These are phyloP conservation scores for Agrochola lychnidis DNA, from an alignment of 2,888 invertebrate species.

Conservation along the genomic window DNA sequence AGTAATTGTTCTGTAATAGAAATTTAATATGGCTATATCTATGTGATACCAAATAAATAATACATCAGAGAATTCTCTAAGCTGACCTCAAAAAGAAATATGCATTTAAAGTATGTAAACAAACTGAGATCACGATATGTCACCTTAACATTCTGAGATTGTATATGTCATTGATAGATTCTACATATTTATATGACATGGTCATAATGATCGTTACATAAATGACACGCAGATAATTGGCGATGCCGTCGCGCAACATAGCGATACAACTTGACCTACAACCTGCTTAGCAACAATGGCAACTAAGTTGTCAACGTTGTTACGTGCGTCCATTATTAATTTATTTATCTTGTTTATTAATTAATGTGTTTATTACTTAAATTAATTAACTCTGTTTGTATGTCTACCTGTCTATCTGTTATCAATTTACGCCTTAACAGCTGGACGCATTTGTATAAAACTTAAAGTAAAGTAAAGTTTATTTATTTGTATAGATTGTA, in stretches of 20 bases:
- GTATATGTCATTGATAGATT: conserved; percentile 43
- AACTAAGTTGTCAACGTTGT: not conserved
- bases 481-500: no score
- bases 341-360: not conserved
- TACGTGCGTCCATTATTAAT: not conserved
- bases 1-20: not conserved
- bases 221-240: conserved; percentile 20
- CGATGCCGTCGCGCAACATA: conserved; percentile 11
- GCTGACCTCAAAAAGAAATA: conserved; percentile 39
- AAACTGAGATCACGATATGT: conserved; percentile 34
- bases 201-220: conserved; percentile 36
- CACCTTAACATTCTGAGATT: conserved; percentile 52
- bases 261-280: conserved; percentile 45
- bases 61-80: conserved; percentile 16
- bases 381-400: not conserved
- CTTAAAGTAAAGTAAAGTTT: no score
- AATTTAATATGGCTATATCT: not conserved
- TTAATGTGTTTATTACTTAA: not conserved
- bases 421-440: not conserved
- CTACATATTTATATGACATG: conserved; percentile 14
- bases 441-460: not conserved
- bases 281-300: conserved; percentile 3
- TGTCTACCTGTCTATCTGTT: not conserved
- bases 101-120: not conserved
- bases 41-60: not conserved